Base-by-base conservation (phyloP, 2,888 invertebrate species). In the Agrilus mali region DNA sequence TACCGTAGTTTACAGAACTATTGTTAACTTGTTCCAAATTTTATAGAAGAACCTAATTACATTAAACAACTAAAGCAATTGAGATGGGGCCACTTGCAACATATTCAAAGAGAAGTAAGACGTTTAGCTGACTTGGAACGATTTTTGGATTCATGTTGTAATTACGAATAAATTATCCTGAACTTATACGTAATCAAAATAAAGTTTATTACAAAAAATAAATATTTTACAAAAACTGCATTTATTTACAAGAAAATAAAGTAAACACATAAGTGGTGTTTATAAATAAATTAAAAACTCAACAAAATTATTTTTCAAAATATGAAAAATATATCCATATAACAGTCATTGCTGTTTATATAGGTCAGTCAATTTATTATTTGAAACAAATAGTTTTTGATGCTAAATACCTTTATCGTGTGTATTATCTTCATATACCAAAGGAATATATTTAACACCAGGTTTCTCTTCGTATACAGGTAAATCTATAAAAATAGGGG, bases 41-140 rank as follows among this genome's bases (percentile, higher is more conserved):
- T 43, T 38, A 7, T 42, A 50, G 56, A 57, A n/a, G 62, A 61
- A 31, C 58, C 60, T 1, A 45, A 58, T 8, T 68, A 61, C 46
- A 59, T 69, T 16, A 67, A 65, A 47, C 67, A 67, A 45, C 50
- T 71, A 44, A 66, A 65, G 45, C 60, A 64, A 40, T 54, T 68
- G 33, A 59, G 70, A n/a, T 69, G 66, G 67, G 61, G 65, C 10
- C 68, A 69, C 45, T 53, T 71, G 49, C 64, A 64, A 43, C 67
- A 67, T 48, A 71, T 71, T 44, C 68, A 69, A 49, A 58, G 62
- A 4, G 67, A 68, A 54, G 60, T 68, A n/a, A 57, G 58, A 34
- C 58, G 66, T 40, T 50, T 71, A 16, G 68, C 65, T 47, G 66
- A 67, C 36, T 51, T 71, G 20, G 70, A 71, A 53, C 55, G 63